Base-by-base conservation (phyloP, 2,888 invertebrate species). In the Tetrapedia diversipes region DNA sequence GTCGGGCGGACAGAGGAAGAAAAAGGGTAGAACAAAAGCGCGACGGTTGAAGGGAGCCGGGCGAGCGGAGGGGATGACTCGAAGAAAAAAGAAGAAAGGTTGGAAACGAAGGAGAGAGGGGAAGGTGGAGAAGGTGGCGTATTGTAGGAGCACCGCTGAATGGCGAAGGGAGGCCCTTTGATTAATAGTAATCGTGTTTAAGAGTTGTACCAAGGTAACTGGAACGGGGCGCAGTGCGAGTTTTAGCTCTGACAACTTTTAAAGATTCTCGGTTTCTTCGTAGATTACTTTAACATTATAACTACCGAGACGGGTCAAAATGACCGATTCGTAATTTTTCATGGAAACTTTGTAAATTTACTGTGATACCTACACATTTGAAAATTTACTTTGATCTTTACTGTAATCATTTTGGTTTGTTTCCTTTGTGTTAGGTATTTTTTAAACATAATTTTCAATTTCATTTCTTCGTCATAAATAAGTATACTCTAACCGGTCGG, bases 91-190 rank as follows among this genome's bases (percentile, higher is more conserved):
- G 22, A 32, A n/a, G 16, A 27, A 29, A 51, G 41, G 19, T 32
- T 4, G 34, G 22, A 37, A 22, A 4, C 51, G n/a, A 51, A 39
- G 22, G 67, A 47, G 61, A 64, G 57, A 60, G 41, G 59, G 56
- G 76, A 70, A 65, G 61, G 32, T 59, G 57, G 63, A 63, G 71
- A 65, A 80, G 78, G 68, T 56, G 57, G 45, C 71, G 69, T 45
- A 74, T 80, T 53, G 53, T 53, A 11, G 41, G 4, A 32, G 32
- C 16, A n/a, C n/a, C n/a, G 53, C 41, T 64, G 41, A 41, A 4
- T n/a, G 45, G 22, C 16, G n/a, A 22, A 34, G 34, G 6, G 11
- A 47, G 29, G 16, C 22, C 47, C 45, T 34, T 47, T 32, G 32
- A 60, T 45, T 32, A 61, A 32, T 22, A 10, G 22, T 24, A 47